These are phyloP conservation scores for Tyrannus savana DNA, from an alignment of 2,113 vertebrate species.

Conservation along the genomic window DNA sequence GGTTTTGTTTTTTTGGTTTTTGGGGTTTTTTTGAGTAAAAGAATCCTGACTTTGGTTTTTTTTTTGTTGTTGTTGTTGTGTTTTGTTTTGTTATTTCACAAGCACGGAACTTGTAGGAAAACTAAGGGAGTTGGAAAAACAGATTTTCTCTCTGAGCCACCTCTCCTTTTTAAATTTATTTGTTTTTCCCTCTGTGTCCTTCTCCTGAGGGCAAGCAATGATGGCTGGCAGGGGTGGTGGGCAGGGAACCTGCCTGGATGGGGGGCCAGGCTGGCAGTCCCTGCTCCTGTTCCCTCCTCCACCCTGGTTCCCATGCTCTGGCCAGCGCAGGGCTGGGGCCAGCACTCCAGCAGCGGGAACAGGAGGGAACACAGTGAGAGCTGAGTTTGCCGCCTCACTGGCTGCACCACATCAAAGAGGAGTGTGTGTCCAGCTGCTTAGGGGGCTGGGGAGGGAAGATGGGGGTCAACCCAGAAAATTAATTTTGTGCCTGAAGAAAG, in stretches of 20 bases:
- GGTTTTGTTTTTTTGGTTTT: background rate
- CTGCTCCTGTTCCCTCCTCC: background rate
- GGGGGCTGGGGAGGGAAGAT: background rate
- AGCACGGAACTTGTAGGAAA: background rate
- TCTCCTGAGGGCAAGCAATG: accelerated
- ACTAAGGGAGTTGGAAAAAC: background rate
- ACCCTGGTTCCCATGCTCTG: background rate
- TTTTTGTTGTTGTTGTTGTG: too few species aligned
- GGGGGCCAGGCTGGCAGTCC: background rate
- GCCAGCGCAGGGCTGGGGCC: background rate
- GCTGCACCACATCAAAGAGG: slow-evolving; percentile 24
- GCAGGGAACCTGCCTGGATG: accelerated
- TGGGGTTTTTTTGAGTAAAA: background rate
- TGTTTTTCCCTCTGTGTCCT: background rate
- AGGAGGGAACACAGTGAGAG: background rate
- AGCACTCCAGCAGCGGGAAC: background rate
- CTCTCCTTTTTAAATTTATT: background rate
- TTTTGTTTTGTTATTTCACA: background rate
- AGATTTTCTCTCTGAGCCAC: background rate
- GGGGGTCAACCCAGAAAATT: background rate
- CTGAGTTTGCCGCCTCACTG: background rate
- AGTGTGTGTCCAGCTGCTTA: background rate
- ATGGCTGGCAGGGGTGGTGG: accelerated
- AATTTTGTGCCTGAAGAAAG: background rate
- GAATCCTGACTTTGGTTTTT: background rate